Conservation (phyloP, 2,113 vertebrate genomes). For the Mesocricetus auratus region DNA sequence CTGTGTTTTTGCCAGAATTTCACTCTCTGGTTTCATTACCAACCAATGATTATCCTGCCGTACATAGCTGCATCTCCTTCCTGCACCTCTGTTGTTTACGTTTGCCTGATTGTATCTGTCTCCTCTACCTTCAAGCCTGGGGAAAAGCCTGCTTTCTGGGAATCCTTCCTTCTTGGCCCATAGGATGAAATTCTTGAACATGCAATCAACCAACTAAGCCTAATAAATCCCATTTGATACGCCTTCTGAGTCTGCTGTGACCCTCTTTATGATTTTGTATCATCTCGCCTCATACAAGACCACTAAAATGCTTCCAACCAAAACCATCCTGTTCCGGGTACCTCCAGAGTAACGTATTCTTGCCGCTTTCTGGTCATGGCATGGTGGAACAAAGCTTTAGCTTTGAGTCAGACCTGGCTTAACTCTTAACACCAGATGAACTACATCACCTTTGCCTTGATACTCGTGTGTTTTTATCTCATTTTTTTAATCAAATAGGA, state of each 20-base stretch:
- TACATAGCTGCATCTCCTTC: not conserved
- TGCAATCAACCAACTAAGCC: constrained; percentile 62
- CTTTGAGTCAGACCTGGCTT: not conserved
- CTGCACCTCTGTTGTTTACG: not conserved
- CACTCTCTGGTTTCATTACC: constrained; percentile 16
- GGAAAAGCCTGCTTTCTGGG: constrained; percentile 47
- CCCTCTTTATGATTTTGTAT: constrained; percentile 23
- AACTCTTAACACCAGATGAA: not conserved
- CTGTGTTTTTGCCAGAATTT: not conserved
- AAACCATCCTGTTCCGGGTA: not conserved
- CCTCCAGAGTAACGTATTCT: not conserved
- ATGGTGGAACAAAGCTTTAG: not conserved
- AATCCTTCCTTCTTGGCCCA: constrained; percentile 1
- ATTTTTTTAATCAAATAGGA: not conserved
- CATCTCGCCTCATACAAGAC: constrained; percentile 6
- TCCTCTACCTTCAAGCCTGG: not conserved
- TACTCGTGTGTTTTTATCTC: not conserved
- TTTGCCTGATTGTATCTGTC: not conserved
- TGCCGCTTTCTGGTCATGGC: not conserved
- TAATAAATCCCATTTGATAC: constrained; percentile 55
- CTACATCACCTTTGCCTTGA: not conserved
- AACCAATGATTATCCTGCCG: not conserved
- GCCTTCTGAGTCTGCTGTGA: constrained; percentile 15
- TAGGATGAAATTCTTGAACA: constrained; percentile 30
- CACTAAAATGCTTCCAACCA: not conserved